Percentiles rank a stretch among this genome's conserved stretches.
phyloP scores from a whole-genome alignment of 1,140 invertebrate species.

The Drosophila nigromelanica region DNA sequence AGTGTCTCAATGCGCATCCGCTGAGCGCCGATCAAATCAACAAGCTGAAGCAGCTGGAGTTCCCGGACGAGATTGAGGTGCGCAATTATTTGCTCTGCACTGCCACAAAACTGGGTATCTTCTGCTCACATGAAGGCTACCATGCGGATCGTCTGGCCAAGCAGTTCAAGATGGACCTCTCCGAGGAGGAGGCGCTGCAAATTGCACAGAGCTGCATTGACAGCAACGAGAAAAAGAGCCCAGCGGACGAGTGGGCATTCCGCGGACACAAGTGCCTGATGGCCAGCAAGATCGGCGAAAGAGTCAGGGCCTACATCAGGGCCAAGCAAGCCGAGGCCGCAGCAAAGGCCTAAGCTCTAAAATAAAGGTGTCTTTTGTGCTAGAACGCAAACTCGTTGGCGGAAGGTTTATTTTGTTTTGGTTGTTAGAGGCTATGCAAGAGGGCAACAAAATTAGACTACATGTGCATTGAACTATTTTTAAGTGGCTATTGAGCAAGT shows the following conservation, averaged over 20 bases:
- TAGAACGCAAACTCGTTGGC: constrained; percentile 54
- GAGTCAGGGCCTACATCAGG: constrained; percentile 63
- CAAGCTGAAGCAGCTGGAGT: constrained; percentile 65
- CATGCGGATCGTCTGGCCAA: constrained; percentile 79
- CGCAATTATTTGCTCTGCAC: constrained; percentile 73
- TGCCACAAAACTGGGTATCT: constrained; percentile 69
- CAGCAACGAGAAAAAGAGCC: constrained; percentile 57
- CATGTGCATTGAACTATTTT: constrained; percentile 71
- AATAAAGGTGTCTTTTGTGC: constrained; percentile 34
- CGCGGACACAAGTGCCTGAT: constrained; percentile 77
- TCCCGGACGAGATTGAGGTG: constrained; percentile 68
- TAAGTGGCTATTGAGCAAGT: constrained; percentile 58
- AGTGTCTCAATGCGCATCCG: constrained; percentile 64
- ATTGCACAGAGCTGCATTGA: constrained; percentile 73
- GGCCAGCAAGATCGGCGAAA: constrained; percentile 75
- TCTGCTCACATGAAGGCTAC: constrained; percentile 73
- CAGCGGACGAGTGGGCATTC: constrained; percentile 69
- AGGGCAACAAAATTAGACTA: constrained; percentile 60
- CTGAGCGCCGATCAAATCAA: constrained; percentile 56
- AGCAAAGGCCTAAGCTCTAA: constrained; percentile 27
- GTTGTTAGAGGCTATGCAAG: constrained; percentile 32
- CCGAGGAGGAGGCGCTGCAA: constrained; percentile 64
- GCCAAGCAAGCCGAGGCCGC: constrained; percentile 58
- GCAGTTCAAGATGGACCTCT: constrained; percentile 79
- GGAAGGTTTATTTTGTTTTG: constrained; percentile 56